These are phyloP conservation scores for Pedetes capensis DNA, from an alignment of 2,113 vertebrate species.

Conservation along the genomic window DNA sequence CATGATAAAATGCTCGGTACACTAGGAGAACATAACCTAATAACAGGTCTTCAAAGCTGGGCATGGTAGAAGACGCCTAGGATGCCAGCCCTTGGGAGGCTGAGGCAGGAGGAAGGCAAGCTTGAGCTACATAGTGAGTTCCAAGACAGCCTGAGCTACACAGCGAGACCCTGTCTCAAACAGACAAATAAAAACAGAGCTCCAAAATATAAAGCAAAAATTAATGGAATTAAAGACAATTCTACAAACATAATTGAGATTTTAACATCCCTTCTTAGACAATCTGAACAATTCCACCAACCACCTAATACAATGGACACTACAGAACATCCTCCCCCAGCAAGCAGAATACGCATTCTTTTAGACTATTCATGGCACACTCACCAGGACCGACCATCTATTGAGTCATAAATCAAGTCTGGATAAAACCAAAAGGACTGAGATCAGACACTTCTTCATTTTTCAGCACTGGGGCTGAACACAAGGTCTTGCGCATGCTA, in stretches of 20 bases:
- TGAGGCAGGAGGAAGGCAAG: no score
- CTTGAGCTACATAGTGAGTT: no score
- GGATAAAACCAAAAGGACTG: background rate
- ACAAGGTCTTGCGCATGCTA: no score
- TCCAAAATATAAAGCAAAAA: background rate
- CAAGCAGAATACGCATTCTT: background rate
- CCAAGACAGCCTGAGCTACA: no score
- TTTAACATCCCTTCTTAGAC: background rate
- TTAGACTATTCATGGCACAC: background rate
- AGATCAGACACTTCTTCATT: background rate
- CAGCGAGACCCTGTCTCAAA: no score
- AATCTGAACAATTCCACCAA: background rate
- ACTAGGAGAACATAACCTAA: background rate
- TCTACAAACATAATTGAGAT: background rate
- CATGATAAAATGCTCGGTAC: background rate
- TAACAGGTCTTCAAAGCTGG: no score
- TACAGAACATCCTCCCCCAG: background rate
- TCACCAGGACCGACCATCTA: background rate
- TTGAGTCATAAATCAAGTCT: background rate
- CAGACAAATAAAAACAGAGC: no score
- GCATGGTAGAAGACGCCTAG: no score
- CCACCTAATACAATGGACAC: background rate
- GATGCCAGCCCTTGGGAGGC: no score
- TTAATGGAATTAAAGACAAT: background rate
- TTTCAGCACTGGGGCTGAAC: no score